phyloP scores from a whole-genome alignment of 2,113 vertebrate genomes.

The Paramormyrops kingsleyae region DNA sequence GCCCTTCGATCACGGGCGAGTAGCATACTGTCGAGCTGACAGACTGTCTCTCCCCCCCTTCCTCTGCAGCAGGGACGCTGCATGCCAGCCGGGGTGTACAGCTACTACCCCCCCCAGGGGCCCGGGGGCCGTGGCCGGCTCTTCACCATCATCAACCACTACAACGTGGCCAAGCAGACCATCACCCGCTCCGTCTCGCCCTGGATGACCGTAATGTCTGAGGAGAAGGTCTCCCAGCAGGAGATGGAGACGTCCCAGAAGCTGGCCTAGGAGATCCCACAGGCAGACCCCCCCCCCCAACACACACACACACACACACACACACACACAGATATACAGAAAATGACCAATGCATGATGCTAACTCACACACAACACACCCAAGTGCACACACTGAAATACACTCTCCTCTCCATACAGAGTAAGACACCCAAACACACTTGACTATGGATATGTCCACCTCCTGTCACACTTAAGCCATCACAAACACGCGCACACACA shows the following conservation, averaged over 20 bases:
- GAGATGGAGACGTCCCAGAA: conserved; percentile 86
- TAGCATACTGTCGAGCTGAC: background rate
- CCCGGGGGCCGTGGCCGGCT: conserved; percentile 78
- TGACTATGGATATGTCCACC: conserved; percentile 28
- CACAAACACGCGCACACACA: background rate
- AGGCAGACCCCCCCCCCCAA: background rate
- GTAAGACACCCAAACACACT: background rate
- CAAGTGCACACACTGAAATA: conserved; percentile 40
- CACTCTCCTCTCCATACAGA: conserved; percentile 15
- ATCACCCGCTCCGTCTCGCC: conserved; percentile 85
- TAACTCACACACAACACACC: conserved; percentile 30
- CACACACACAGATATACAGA: conserved; percentile 22
- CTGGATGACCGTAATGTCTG: conserved; percentile 89
- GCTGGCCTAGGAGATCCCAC: conserved; percentile 63
- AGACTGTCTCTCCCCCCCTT: conserved; percentile 2
- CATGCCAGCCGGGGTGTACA: conserved; percentile 83
- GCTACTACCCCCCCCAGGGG: conserved; percentile 82
- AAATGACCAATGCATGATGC: conserved; percentile 1
- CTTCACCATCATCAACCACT: conserved; percentile 91
- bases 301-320: conserved; percentile 9
- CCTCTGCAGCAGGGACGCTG: conserved; percentile 80
- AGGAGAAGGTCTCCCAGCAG: conserved; percentile 89
- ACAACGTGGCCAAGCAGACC: conserved; percentile 91
- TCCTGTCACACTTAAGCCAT: conserved; percentile 42
- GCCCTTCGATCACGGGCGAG: too few species aligned